Base-by-base conservation (phyloP, 2,797 vertebrate genomes). In the Nannoperca australis region DNA sequence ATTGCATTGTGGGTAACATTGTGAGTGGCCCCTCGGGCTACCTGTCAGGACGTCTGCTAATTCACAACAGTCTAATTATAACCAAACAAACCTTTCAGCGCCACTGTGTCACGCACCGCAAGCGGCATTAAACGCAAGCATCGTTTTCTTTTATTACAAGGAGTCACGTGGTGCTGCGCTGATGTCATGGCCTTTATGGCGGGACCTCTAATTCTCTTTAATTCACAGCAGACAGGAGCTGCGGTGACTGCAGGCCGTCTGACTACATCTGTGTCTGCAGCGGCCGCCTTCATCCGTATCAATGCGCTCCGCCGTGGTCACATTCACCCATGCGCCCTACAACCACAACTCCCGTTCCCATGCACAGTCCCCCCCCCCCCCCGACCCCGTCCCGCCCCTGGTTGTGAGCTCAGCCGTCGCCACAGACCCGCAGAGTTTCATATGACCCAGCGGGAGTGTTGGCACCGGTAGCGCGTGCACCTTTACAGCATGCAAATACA, bases 201-300 rank as follows among this genome's bases (percentile, higher is more conserved):
- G 22, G 78, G 86, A 71, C 87, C 88, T 83, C 82, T 90, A 85
- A 91, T 89, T 89, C 82, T 83, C 72, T 63, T 74, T 90, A 90
- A 91, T 91, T 91, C 58, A 79, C 81, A 90, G 88, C 91, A 93
- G 90, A 87, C 88, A 59, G 90, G 83, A 92, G 90, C 85, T 84
- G 84, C n/a, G 87, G 87, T 76, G 73, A 66, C 79, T 73, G 72
- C 47, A 50, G 70, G 71, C 77, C 60, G 69, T 72, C 73, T 79
- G 70, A 12, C 65, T 70, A 76, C 76, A 47, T 76, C 40, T 64
- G 86, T 77, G 87, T 73, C 86, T 81, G 76, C 53, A 71, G 77
- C 61, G 24, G 75, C 42, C 54, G 47, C 50, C 79, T 79, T 64
- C 78, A 55, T 78, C 70, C 30, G 22, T 76, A 79, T 88, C 85